These are phyloP conservation scores for Sympetrum striolatum DNA, from an alignment of 2,888 invertebrate species.

Conservation along the genomic window DNA sequence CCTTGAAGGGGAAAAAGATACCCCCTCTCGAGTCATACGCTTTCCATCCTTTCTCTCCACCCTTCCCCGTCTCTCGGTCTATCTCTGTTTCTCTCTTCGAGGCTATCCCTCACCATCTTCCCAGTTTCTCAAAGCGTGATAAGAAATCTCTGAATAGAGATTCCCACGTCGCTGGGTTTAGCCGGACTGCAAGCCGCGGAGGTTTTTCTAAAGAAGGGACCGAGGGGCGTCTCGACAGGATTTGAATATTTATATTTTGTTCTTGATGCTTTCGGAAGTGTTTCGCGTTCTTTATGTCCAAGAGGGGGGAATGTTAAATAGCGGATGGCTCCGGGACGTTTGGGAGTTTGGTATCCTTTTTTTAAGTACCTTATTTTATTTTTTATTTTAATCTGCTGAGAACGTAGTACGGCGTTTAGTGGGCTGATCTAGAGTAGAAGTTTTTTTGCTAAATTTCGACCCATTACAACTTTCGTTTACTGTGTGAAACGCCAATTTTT, in stretches of 20 bases:
- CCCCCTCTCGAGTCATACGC: background rate
- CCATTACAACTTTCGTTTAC: too few species aligned
- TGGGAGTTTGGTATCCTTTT: too few species aligned
- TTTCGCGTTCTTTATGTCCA: too few species aligned
- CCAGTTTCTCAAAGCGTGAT: background rate
- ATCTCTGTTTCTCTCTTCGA: background rate
- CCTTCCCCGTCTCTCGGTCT: background rate
- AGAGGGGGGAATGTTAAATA: too few species aligned
- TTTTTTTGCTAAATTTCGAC: too few species aligned
- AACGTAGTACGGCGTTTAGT: too few species aligned
- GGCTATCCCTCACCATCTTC: background rate
- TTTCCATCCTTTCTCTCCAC: background rate
- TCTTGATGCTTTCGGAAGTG: too few species aligned
- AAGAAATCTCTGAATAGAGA: background rate
- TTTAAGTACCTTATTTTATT: too few species aligned
- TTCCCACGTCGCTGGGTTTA: background rate
- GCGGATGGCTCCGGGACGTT: too few species aligned
- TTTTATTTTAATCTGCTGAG: too few species aligned
- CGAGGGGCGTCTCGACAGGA: background rate
- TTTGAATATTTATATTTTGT: background rate
- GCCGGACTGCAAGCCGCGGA: background rate
- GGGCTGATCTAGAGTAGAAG: too few species aligned
- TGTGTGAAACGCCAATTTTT: too few species aligned
- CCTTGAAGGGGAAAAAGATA: conserved; percentile 15
- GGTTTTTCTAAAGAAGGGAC: background rate